Evolutionary conservation across 2,888 invertebrate genomes (phyloP), one percentile per base, ranked within the genome.

Genomic region (Orgyia antiqua): DNA sequence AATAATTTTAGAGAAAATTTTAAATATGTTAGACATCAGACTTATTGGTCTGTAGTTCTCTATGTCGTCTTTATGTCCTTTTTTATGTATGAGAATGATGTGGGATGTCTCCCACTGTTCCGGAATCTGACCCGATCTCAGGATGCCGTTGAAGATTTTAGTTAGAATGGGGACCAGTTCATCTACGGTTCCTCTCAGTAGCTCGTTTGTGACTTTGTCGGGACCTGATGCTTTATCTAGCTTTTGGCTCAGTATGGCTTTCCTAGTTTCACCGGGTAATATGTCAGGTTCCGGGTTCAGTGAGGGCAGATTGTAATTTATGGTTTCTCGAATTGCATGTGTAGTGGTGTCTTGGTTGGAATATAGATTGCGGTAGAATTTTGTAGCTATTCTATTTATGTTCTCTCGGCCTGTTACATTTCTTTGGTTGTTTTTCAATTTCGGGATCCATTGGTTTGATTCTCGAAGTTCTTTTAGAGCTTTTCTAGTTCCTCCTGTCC

Each of bases 151-250:
- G 23, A 23, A 23, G 11, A 23, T 23, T 23, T 23, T 10, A 23
- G 10, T 23, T 23, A 23, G 10, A 23, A 23, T 23, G 23, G 23
- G 23, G 23, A 23, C 23, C 23, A 23, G 23, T 23, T 23, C 10
- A 3, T 23, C 23, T 23, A 23, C 10, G 11, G 23, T 23, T 23
- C 23, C 23, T 23, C 23, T 23, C 23, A 23, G 23, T 23, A 23
- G 23, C 10, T 23, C 23, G 23, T 23, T 23, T 10, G 23, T 23
- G 3, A 23, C 10, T 23, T 23, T 23, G 3, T 23, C 31, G 6
- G 31, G 31, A 5, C 31, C 27, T n/a, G 27, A 10, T 1, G 32
- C 27, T 27, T 32, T 32, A 10, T 27, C 32, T 15, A 27, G 4
- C 13, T 32, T 27, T 27, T 27, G 15, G 13, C 10, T 13, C 3